phyloP scores from a whole-genome alignment of 2,113 vertebrate species.

The Heteronetta atricapilla region DNA sequence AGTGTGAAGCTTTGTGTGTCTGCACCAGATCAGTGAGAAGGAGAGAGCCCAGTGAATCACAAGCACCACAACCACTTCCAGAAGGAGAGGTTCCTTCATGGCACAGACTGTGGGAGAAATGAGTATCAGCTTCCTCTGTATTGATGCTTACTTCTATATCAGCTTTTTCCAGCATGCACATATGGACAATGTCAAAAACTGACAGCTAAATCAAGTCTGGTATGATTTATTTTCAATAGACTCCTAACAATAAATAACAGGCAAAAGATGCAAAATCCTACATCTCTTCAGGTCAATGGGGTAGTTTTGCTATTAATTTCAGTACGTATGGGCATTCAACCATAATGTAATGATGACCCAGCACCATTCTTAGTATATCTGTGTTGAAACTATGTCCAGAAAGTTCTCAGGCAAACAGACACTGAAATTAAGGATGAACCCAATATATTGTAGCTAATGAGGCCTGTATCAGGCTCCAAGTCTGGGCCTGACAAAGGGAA shows the following conservation, averaged over 20 bases:
- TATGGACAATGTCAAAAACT: background rate
- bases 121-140: background rate
- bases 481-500: background rate
- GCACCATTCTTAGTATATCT: background rate
- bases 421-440: background rate
- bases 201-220: background rate
- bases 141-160: background rate
- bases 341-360: background rate
- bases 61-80: background rate
- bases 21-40: background rate
- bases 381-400: background rate
- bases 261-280: background rate
- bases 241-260: background rate
- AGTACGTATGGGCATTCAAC: background rate
- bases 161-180: accelerated
- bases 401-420: background rate
- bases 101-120: background rate
- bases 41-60: background rate
- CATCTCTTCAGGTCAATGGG: background rate
- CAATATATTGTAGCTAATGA: background rate
- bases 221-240: background rate
- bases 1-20: background rate
- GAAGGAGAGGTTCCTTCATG: background rate
- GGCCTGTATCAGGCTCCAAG: background rate
- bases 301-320: background rate